phyloP scores from a whole-genome alignment of 2,113 vertebrate species.

The Lipophrys pholis region DNA sequence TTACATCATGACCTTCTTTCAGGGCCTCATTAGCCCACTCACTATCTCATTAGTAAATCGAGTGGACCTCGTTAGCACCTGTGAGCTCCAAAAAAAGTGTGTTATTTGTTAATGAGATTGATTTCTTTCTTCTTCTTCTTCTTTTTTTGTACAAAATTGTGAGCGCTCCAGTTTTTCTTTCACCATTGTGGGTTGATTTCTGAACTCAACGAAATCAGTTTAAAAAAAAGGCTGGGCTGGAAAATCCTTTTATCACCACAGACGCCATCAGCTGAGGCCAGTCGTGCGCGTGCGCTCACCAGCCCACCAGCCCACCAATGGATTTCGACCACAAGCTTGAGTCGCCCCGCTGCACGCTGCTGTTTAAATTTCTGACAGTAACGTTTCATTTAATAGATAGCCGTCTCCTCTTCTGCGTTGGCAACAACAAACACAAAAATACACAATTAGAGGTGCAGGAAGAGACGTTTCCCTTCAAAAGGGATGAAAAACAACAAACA shows the following conservation, averaged over 20 bases:
- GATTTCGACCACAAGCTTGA: conserved; percentile 54
- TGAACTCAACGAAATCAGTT: conserved; percentile 23
- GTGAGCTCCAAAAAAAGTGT: conserved; percentile 19
- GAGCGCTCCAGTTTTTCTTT: conserved; percentile 16
- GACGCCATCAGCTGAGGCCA: conserved; percentile 21
- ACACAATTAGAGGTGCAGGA: conserved; percentile 43
- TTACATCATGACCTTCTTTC: conserved; percentile 80
- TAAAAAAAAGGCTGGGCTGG: conserved; percentile 12
- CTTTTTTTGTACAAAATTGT: conserved; percentile 8
- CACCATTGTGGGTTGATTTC: conserved; percentile 4
- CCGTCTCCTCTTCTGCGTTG: conserved; percentile 45
- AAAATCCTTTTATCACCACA: conserved; percentile 50
- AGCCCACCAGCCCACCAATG: conserved; percentile 34
- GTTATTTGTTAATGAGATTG: conserved; percentile 57
- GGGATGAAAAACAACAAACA: conserved; percentile 43
- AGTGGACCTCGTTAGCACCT: conserved; percentile 69
- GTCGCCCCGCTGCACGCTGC: conserved; percentile 43
- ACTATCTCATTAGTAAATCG: conserved; percentile 77
- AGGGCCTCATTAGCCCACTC: conserved; percentile 72
- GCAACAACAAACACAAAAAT: conserved; percentile 60
- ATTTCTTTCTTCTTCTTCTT: conserved; percentile 30
- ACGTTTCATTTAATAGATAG: conserved; percentile 59
- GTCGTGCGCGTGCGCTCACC: conserved; percentile 7
- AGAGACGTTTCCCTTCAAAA: conserved; percentile 53
- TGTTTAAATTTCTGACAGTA: conserved; percentile 40